Percentiles rank a stretch among this genome's conserved stretches.
Evolutionary conservation across 2,113 vertebrate species (phyloP).

Genomic region (Sakesphorus luctuosus): DNA sequence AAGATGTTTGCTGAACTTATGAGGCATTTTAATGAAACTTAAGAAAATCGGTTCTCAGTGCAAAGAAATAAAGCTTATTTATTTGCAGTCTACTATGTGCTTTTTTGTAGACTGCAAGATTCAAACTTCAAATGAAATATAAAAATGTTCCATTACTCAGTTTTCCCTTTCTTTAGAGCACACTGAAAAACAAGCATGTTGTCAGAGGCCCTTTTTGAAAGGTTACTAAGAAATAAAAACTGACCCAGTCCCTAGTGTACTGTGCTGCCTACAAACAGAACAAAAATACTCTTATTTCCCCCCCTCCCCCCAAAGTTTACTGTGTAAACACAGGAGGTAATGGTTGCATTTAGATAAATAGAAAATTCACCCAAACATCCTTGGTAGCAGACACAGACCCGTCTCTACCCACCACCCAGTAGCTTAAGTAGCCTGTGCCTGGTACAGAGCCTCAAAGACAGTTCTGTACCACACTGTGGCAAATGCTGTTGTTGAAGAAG

Average conservation of each 20-base stretch:
- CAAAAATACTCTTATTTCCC: slow-evolving; percentile 48
- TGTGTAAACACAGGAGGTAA: background rate
- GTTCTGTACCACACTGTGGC: accelerated
- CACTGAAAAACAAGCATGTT: slow-evolving; percentile 18
- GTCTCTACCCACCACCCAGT: background rate
- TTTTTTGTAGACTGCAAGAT: background rate
- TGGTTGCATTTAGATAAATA: background rate
- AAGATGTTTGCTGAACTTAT: background rate
- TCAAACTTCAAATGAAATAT: slow-evolving; percentile 1
- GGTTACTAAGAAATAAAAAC: slow-evolving; percentile 59
- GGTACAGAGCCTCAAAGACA: background rate
- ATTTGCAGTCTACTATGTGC: background rate
- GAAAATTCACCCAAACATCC: background rate
- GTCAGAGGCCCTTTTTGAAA: slow-evolving; percentile 13
- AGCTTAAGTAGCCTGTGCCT: accelerated
- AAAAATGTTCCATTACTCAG: slow-evolving; percentile 50
- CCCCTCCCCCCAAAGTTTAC: background rate
- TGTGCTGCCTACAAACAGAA: background rate
- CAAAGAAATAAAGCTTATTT: background rate
- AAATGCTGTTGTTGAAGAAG: background rate
- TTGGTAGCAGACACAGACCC: accelerated
- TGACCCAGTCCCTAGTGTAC: slow-evolving; percentile 37
- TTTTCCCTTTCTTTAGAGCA: slow-evolving; percentile 37
- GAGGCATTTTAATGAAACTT: background rate
- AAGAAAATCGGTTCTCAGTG: background rate